A percentile compares a stretch with the other conserved stretches of the same genome.
Conservation (phyloP, 2,113 vertebrate genomes). For the Heloderma charlesbogerti region DNA sequence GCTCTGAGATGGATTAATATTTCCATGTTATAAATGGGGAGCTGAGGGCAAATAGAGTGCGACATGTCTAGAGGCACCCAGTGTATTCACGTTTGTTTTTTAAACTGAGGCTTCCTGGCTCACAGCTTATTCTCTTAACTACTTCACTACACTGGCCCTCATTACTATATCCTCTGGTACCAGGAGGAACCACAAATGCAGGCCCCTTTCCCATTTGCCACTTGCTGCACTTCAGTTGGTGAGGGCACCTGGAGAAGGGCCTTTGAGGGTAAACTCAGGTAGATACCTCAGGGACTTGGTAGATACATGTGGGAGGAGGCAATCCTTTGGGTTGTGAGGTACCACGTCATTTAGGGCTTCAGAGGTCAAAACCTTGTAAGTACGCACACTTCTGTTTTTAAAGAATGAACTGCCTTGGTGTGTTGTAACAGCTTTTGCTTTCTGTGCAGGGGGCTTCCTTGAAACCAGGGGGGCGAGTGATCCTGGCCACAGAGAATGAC, state of each 20-base stretch:
- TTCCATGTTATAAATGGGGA: no score
- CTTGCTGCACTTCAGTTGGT: background rate
- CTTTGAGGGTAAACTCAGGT: background rate
- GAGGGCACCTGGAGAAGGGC: background rate
- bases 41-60: no score
- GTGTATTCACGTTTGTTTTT: no score
- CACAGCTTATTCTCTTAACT: no score
- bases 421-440: slow-evolving; percentile 44
- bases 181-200: no score
- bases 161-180: no score
- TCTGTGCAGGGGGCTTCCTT: slow-evolving; percentile 82
- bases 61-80: no score
- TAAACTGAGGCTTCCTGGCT: no score
- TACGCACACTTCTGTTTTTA: background rate
- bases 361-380: background rate
- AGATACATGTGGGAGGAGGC: background rate
- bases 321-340: background rate
- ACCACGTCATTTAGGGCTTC: background rate
- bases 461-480: slow-evolving; percentile 91
- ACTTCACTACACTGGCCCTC: no score
- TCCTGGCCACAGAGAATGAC: slow-evolving; percentile 97
- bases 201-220: no score
- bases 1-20: no score
- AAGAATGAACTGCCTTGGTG: background rate
- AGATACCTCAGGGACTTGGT: no score